These are phyloP conservation scores for Pseudopleuronectes americanus DNA, from an alignment of 2,797 vertebrate species.

Conservation along the genomic window DNA sequence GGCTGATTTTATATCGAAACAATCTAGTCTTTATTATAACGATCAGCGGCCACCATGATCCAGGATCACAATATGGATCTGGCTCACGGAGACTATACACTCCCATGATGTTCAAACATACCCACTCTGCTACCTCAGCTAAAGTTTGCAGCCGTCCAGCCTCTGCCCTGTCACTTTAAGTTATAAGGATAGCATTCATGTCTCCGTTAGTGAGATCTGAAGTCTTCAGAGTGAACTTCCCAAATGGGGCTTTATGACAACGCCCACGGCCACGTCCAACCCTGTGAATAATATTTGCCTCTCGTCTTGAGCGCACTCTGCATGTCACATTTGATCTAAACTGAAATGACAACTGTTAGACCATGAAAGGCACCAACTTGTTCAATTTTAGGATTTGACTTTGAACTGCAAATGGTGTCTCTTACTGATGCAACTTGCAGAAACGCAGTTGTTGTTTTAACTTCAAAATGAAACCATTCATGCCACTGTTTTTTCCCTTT, in stretches of 20 bases:
- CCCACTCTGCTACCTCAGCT: neutral
- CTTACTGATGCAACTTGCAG: slow-evolving; percentile 78
- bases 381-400: slow-evolving; percentile 65
- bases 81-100: neutral
- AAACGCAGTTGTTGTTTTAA: slow-evolving; percentile 72
- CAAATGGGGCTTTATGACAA: slow-evolving; percentile 31
- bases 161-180: slow-evolving; percentile 15
- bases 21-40: no score
- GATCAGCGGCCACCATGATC: no score
- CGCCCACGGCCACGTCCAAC: slow-evolving; percentile 28
- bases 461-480: slow-evolving; percentile 56
- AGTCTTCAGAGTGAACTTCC: slow-evolving; percentile 36
- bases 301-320: slow-evolving; percentile 22
- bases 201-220: slow-evolving; percentile 14
- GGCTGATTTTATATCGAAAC: no score
- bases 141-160: neutral
- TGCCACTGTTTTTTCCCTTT: slow-evolving; percentile 17
- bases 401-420: slow-evolving; percentile 63
- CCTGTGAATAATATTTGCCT: slow-evolving; percentile 35
- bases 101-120: neutral
- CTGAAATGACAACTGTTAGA: slow-evolving; percentile 64
- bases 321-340: slow-evolving; percentile 64
- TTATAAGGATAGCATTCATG: slow-evolving; percentile 16
- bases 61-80: neutral
- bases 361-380: slow-evolving; percentile 66